Evolutionary conservation across 92 coral and sea anemone species (phyloP).

Genomic region (Paragorgia papillata): DNA sequence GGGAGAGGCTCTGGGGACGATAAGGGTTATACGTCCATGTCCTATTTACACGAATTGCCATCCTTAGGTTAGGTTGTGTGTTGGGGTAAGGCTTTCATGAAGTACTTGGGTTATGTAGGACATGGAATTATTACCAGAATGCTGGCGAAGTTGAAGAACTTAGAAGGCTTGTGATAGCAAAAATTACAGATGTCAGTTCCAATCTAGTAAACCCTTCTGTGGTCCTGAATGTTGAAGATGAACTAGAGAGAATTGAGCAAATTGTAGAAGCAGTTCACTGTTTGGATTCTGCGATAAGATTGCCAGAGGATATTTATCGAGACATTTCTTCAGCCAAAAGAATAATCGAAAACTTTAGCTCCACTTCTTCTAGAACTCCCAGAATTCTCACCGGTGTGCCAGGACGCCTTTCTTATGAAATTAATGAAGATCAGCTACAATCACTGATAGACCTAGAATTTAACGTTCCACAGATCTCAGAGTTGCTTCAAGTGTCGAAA

Average conservation of each 20-base stretch:
- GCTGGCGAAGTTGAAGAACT: too few species aligned
- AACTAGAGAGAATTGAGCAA: neutral
- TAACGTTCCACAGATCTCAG: conserved; percentile 28
- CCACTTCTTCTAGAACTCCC: neutral
- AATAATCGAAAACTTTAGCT: neutral
- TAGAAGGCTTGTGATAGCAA: neutral
- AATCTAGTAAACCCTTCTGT: neutral
- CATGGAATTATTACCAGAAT: too few species aligned
- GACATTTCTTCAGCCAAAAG: neutral
- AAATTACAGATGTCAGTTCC: neutral
- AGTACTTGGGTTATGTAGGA: too few species aligned
- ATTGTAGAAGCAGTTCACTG: neutral
- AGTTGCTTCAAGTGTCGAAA: conserved; percentile 22
- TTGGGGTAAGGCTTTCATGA: too few species aligned
- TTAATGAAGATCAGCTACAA: conserved; percentile 16
- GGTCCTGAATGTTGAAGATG: neutral
- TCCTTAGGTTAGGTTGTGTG: too few species aligned
- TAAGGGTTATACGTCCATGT: too few species aligned
- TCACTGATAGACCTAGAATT: conserved; percentile 8
- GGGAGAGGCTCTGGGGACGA: too few species aligned
- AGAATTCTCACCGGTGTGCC: neutral
- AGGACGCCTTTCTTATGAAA: conserved; percentile 41
- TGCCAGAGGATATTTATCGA: neutral
- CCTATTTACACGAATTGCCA: too few species aligned
- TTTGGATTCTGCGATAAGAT: conserved; percentile 12